Base-by-base conservation (phyloP, 2,113 vertebrate genomes). In the Hypocryptadius cinnamomeus region DNA sequence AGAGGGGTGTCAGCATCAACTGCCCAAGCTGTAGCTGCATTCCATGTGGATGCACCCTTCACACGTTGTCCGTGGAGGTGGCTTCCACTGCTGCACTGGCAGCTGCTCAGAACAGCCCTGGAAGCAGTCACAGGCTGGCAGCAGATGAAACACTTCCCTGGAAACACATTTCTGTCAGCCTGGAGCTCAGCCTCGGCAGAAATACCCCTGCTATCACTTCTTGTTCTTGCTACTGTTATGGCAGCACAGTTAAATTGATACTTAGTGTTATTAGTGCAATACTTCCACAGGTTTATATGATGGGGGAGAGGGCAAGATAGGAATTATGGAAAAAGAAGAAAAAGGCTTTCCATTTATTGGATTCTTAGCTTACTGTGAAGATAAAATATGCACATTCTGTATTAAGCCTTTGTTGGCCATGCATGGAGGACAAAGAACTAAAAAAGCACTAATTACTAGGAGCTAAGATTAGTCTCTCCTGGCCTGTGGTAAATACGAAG, bases 401-500 rank as follows among this genome's bases (percentile, higher is more conserved):
- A 74, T 83, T 13, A 88, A 33, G 92, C 56, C 39, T 96, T 96
- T 92, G 82, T 63, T 73, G 88, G 88, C 76, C 74, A n/a, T 22
- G 78, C 39, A 17, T 2, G 5, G 79, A 95, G 72, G 85, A 95
- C 82, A 94, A 95, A 93, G 87, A 90, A 71, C 33, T 47, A 33
- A 80, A 95, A 91, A 74, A 91, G 74, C 66, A 60, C 81, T 91
- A 91, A 94, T 94, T 96, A 96, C 51, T 28, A 60, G 74, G 51
- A 95, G 79, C 64, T 77, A 54, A 79, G 63, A 96, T 94, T 87
- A 93, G 82, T 56, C 61, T 87, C 35, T 87, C 66, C 53, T 59
- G 71, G 80, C 50, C 74, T 37, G 20, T 24, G 51, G 74, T 83
- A 95, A 95, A 94, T 24, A 92, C 5, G 22, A 93, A 94, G 93